phyloP scores from a whole-genome alignment of 2,888 invertebrate genomes.

The Congeria kusceri region DNA sequence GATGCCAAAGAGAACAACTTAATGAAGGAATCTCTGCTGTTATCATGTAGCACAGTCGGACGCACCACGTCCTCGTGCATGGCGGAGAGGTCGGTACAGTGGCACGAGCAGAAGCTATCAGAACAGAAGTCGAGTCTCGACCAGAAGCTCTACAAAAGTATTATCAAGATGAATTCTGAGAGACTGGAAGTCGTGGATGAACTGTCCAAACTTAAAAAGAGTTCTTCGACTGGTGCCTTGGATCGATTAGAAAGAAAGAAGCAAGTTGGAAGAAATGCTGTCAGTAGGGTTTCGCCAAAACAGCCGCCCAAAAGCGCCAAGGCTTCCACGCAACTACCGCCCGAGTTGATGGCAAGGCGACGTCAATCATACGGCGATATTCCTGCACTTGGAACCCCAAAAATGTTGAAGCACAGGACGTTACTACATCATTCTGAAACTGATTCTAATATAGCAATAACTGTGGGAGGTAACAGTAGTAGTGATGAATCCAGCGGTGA shows the following conservation, averaged over 20 bases:
- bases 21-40: slow-evolving; percentile 40
- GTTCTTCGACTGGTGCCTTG: slow-evolving; percentile 49
- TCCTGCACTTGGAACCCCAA: not conserved
- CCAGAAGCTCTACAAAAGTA: slow-evolving; percentile 49
- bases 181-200: slow-evolving; percentile 50
- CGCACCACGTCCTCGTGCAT: slow-evolving; percentile 51
- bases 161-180: slow-evolving; percentile 52
- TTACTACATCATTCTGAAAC: slow-evolving; percentile 16
- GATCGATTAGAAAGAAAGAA: slow-evolving; percentile 22
- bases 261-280: too few species aligned
- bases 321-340: not conserved
- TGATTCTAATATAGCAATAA: slow-evolving; percentile 29
- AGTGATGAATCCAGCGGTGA: slow-evolving; percentile 27
- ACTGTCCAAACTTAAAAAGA: slow-evolving; percentile 48
- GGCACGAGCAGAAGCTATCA: slow-evolving; percentile 51
- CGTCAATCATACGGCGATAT: not conserved
- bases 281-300: not conserved
- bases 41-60: slow-evolving; percentile 39
- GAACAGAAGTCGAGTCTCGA: slow-evolving; percentile 46
- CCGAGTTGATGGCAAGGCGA: not conserved
- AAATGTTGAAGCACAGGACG: not conserved
- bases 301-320: not conserved
- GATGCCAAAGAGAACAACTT: slow-evolving; percentile 28
- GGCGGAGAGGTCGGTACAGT: slow-evolving; percentile 49
- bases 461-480: slow-evolving; percentile 25